Base-by-base conservation (phyloP, 2,797 vertebrate genomes). In the Aratinga solstitialis region DNA sequence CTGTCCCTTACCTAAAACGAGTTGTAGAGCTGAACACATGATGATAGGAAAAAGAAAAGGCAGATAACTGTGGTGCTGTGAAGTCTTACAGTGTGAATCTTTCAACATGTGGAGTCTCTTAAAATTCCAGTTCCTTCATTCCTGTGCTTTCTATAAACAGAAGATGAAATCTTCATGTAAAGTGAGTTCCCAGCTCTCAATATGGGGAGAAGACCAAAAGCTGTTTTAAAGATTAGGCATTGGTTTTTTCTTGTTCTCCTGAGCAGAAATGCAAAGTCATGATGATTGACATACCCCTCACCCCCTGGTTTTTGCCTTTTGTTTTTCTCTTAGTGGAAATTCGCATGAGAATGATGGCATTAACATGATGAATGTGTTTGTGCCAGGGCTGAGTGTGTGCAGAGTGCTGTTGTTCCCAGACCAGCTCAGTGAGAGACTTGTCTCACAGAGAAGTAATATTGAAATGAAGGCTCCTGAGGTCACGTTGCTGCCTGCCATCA, bases 301-400 rank as follows among this genome's bases (percentile, higher is more conserved):
- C 58, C 58, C 34, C 58, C n/a, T 58, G n/a, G 7, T 7, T 38
- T 16, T 24, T 20, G 20, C 38, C 16, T 27, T 45, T 34, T 77
- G 34, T 63, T 27, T 53, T 65, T 43, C 5, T 47, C 26, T 83
- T 74, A 16, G 8, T 75, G 18, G 47, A 36, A 76, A 42, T 59
- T 36, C 34, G 15, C 21, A 3, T 1, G 0, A 43, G 38, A 38
- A 22, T 1, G 18, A 21, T 5, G 27, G 22, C 22, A 11, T 67
- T 50, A 5, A 23, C 9, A 7, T 67, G 86, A 45, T 54, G 69
- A 26, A 20, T 20, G 38, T 50, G 84, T 47, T 47, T 67, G 50
- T 81, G 73, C 43, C 56, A n/a, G 62, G 61, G 56, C 84, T 59
- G 69, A 15, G 81, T 38, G 32, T n/a, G 42, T 58, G 76, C 51